These are phyloP conservation scores for Sarcophaga carnaria DNA, from an alignment of 2,888 invertebrate species.

Conservation along the genomic window DNA sequence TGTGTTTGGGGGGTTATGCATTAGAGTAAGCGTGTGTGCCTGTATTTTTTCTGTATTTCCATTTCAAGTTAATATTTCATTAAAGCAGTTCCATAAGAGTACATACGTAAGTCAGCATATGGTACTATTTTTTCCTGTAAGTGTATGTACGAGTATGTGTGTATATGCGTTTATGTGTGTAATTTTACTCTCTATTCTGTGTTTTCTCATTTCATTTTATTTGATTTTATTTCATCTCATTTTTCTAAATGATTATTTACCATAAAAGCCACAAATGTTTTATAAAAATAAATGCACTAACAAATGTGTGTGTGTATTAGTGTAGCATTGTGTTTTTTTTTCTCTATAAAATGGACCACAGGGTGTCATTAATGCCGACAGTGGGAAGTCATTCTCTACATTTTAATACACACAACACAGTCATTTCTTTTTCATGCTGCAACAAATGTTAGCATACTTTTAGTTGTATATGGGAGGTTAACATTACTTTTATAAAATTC, in stretches of 20 bases:
- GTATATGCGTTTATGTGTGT: neutral
- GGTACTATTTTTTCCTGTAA: neutral
- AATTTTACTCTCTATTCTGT: neutral
- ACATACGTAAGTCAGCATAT: neutral
- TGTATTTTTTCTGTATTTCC: neutral
- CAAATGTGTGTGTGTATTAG: neutral
- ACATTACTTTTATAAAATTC: too few relatives aligned
- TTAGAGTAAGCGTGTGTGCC: neutral
- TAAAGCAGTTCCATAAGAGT: neutral
- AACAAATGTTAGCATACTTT: neutral
- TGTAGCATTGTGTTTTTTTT: neutral
- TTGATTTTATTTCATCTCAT: slow-evolving; percentile 53
- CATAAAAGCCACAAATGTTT: slow-evolving; percentile 79
- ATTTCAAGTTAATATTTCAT: neutral
- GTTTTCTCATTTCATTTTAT: slow-evolving; percentile 11
- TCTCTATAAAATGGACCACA: slow-evolving; percentile 66
- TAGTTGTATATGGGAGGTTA: neutral
- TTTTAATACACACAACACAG: slow-evolving; percentile 56
- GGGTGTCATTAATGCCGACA: slow-evolving; percentile 62
- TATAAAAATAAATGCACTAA: slow-evolving; percentile 77
- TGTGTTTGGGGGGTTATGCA: neutral
- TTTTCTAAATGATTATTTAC: slow-evolving; percentile 75
- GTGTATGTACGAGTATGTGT: neutral
- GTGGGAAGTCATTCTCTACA: slow-evolving; percentile 63
- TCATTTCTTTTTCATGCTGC: neutral